These are phyloP conservation scores for Nasonovia ribisnigri DNA, from an alignment of 2,888 invertebrate species.

Conservation along the genomic window DNA sequence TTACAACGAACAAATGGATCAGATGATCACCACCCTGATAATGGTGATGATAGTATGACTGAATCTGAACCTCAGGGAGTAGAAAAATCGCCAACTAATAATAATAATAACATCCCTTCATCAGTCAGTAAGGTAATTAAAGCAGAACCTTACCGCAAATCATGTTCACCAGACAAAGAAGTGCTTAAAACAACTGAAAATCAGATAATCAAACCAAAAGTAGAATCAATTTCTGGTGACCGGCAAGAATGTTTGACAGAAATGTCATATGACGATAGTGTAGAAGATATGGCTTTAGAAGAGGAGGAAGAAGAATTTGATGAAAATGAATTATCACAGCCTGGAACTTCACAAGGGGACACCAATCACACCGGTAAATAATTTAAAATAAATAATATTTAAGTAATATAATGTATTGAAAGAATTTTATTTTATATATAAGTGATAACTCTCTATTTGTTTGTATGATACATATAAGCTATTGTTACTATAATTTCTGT, in stretches of 20 bases:
- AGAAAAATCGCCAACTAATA: conserved; percentile 62
- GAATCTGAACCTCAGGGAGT: conserved; percentile 61
- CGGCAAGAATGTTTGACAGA: conserved; percentile 66
- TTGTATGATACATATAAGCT: neutral
- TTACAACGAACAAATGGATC: conserved; percentile 65
- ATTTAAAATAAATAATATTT: conserved; percentile 5
- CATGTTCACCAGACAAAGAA: conserved; percentile 63
- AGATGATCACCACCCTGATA: conserved; percentile 60
- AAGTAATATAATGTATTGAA: neutral
- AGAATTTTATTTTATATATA: neutral
- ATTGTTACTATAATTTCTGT: neutral
- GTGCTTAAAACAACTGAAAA: conserved; percentile 44
- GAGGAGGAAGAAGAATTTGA: conserved; percentile 79
- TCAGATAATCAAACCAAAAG: conserved; percentile 71
- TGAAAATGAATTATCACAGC: conserved; percentile 74
- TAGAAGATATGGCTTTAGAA: conserved; percentile 86
- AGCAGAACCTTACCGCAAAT: conserved; percentile 56
- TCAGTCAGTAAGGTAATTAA: conserved; percentile 58
- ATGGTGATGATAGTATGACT: conserved; percentile 64
- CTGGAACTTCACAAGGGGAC: conserved; percentile 67
- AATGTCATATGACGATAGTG: conserved; percentile 77
- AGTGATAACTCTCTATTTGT: neutral
- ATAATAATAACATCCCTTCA: conserved; percentile 63
- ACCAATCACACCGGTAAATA: conserved; percentile 66
- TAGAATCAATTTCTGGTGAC: conserved; percentile 79